Percentiles rank a stretch among this genome's conserved stretches.
Conservation (phyloP, 2,797 vertebrate species). For the Tarsius wallacei region DNA sequence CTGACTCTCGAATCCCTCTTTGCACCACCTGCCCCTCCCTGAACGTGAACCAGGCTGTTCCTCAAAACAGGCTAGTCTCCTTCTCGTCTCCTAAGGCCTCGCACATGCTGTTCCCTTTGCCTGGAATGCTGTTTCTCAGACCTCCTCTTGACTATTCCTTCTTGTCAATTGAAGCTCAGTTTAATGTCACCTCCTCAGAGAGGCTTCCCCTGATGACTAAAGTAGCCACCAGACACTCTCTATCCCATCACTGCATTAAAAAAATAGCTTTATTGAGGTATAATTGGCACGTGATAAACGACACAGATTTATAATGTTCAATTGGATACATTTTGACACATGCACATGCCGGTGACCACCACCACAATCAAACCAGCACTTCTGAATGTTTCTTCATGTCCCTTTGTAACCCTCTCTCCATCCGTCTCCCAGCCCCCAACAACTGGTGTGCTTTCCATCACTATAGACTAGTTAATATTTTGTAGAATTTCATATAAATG, state of each 20-base stretch:
- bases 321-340: background rate
- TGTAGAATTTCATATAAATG: background rate
- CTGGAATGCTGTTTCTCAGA: background rate
- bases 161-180: background rate
- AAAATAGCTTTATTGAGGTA: slow-evolving; percentile 1
- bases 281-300: background rate
- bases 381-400: background rate
- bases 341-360: background rate
- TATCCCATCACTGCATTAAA: background rate
- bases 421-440: background rate
- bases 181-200: background rate
- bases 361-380: background rate
- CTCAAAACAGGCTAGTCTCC: background rate
- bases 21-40: background rate
- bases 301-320: background rate
- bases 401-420: background rate
- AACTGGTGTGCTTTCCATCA: background rate
- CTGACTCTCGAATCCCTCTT: background rate
- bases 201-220: background rate
- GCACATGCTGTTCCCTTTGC: background rate
- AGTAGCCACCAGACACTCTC: background rate
- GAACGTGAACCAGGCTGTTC: background rate
- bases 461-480: background rate
- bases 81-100: background rate
- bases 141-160: background rate